A percentile compares a stretch with the other conserved stretches of the same genome.
These are phyloP conservation scores for Acrobasis repandana DNA, from an alignment of 2,888 invertebrate species.

Conservation along the genomic window DNA sequence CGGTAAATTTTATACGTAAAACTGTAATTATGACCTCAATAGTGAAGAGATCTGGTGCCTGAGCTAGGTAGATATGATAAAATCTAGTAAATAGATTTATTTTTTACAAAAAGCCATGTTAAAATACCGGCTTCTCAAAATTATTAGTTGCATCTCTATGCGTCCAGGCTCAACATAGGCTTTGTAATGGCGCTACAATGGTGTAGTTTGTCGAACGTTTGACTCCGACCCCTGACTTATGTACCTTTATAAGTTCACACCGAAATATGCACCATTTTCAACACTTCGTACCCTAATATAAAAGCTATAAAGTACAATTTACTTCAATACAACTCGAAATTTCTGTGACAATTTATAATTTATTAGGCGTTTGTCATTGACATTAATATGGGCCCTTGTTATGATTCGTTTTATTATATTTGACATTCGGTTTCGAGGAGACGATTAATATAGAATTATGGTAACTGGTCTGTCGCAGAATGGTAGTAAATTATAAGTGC, in stretches of 20 bases:
- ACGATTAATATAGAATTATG: slow-evolving; percentile 29
- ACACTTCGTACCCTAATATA: slow-evolving; percentile 27
- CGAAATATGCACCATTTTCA: slow-evolving; percentile 48
- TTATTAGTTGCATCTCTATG: slow-evolving; percentile 28
- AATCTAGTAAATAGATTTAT: no score
- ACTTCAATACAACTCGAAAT: slow-evolving; percentile 23
- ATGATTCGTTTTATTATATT: slow-evolving; percentile 30
- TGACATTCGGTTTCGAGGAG: slow-evolving; percentile 26
- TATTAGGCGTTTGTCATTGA: slow-evolving; percentile 39
- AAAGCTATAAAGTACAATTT: slow-evolving; percentile 19
- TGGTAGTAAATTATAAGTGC: slow-evolving; percentile 24
- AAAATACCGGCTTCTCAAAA: slow-evolving; percentile 8
- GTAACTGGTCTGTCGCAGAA: slow-evolving; percentile 14
- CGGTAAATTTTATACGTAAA: no score
- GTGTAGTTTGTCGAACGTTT: slow-evolving; percentile 68
- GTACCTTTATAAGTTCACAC: slow-evolving; percentile 51
- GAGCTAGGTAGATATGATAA: no score
- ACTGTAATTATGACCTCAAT: no score
- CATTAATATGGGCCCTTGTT: slow-evolving; percentile 30
- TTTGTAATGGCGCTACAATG: slow-evolving; percentile 57
- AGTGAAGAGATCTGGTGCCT: no score
- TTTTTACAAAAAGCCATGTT: neutral
- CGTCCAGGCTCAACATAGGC: slow-evolving; percentile 26
- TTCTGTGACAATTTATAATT: slow-evolving; percentile 47
- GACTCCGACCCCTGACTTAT: slow-evolving; percentile 67